Percentiles rank a stretch among this genome's conserved stretches.
These are phyloP conservation scores for Sisyra nigra DNA, from an alignment of 2,888 invertebrate genomes.

Conservation along the genomic window DNA sequence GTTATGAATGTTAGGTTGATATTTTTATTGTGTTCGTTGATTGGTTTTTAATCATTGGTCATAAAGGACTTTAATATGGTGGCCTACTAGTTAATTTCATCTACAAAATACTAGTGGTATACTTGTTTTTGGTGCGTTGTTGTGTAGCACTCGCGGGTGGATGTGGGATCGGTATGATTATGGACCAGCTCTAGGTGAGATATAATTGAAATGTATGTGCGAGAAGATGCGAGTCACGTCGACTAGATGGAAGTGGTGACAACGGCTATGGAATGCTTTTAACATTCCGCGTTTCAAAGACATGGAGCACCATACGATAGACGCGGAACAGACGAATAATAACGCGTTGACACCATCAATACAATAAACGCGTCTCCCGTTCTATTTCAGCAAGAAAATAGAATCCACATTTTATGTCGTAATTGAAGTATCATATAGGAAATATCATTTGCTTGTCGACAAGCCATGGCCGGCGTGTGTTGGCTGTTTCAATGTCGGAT, in stretches of 20 bases:
- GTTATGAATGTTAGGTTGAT: too few relatives aligned
- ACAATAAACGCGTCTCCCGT: constrained; percentile 19
- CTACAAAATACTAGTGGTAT: too few relatives aligned
- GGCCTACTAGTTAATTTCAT: too few relatives aligned
- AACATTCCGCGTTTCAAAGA: constrained; percentile 22
- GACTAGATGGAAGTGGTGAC: constrained; percentile 19
- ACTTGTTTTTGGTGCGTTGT: too few relatives aligned
- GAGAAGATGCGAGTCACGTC: constrained; percentile 21
- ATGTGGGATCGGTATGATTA: too few relatives aligned
- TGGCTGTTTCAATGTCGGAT: too few relatives aligned
- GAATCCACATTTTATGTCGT: constrained; percentile 12
- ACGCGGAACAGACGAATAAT: constrained; percentile 20
- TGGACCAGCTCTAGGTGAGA: constrained; percentile 5
- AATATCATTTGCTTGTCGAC: background rate
- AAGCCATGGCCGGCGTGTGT: constrained; percentile 4
- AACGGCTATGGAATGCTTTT: constrained; percentile 24
- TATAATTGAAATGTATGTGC: constrained; percentile 21
- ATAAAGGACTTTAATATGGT: too few relatives aligned
- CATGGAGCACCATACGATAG: too few relatives aligned
- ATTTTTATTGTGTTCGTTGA: too few relatives aligned
- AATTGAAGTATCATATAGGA: background rate
- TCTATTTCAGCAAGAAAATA: constrained; percentile 16
- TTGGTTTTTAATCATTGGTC: too few relatives aligned
- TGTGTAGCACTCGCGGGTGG: too few relatives aligned
- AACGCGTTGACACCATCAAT: constrained; percentile 25